A percentile compares a stretch with the other conserved stretches of the same genome.
Evolutionary conservation across 2,113 vertebrate genomes (phyloP).

Genomic region (Hucho hucho): DNA sequence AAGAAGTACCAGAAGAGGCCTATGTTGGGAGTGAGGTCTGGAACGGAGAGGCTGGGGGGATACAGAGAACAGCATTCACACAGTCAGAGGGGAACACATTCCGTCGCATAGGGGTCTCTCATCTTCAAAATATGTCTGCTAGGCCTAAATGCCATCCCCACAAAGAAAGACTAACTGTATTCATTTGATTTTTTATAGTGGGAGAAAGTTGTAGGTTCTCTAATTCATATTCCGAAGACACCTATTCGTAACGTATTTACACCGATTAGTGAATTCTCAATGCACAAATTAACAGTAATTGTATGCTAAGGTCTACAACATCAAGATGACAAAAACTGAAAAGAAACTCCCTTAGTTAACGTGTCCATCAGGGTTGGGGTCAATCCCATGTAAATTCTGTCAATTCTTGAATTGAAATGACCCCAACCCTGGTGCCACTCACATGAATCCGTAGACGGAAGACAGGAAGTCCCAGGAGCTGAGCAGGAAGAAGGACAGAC

Average conservation of each 20-base stretch:
- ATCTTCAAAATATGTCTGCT: too few relatives aligned
- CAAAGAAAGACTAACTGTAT: too few relatives aligned
- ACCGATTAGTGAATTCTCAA: too few relatives aligned
- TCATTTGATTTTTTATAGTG: too few relatives aligned
- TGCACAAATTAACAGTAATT: too few relatives aligned
- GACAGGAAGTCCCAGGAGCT: constrained; percentile 95
- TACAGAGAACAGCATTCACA: constrained; percentile 25
- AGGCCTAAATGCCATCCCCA: too few relatives aligned
- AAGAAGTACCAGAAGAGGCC: constrained; percentile 99
- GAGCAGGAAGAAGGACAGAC: constrained; percentile 96
- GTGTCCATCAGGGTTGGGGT: not conserved
- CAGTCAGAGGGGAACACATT: constrained; percentile 8
- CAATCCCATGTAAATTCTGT: not conserved
- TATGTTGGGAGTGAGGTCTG: constrained; percentile 96
- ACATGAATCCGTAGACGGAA: constrained; percentile 97
- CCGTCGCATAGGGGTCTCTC: not conserved
- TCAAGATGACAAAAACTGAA: too few relatives aligned
- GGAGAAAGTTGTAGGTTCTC: not conserved
- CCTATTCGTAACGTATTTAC: too few relatives aligned
- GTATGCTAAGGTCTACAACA: too few relatives aligned
- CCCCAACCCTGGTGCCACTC: constrained; percentile 56
- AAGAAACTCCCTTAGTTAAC: too few relatives aligned
- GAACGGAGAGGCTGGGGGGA: constrained; percentile 89
- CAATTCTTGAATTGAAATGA: not conserved
- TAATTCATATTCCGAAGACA: not conserved